phyloP scores from a whole-genome alignment of 2,113 vertebrate genomes.

The Zapornia atra region DNA sequence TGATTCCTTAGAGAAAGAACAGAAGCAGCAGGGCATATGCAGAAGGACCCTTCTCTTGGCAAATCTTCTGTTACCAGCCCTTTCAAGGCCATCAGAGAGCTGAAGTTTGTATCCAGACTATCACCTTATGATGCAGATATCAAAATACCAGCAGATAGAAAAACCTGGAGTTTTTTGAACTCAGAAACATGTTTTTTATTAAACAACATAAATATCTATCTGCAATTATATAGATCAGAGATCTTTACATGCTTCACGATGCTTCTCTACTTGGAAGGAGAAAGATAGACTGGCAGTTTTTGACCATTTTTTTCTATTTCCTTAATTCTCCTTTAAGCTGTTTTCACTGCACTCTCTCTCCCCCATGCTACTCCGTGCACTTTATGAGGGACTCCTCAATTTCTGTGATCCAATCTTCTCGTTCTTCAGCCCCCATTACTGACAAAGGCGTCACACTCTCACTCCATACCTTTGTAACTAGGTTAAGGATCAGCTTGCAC shows the following conservation, averaged over 20 bases:
- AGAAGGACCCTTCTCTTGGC: neutral
- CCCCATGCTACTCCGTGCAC: neutral
- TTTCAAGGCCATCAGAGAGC: neutral
- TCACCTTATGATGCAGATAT: neutral
- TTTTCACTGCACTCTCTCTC: neutral
- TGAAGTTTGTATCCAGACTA: neutral
- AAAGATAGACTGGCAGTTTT: neutral
- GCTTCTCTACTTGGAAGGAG: neutral
- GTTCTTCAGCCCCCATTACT: neutral
- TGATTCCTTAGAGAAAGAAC: conserved; percentile 17
- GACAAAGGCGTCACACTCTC: neutral
- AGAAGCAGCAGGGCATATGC: neutral
- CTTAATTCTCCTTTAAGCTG: neutral
- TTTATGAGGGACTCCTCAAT: neutral
- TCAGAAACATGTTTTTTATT: neutral
- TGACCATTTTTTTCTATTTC: neutral
- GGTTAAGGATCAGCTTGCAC: neutral
- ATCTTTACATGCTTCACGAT: neutral
- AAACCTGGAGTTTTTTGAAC: neutral
- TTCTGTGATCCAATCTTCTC: neutral
- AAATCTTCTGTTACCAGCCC: neutral
- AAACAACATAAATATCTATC: neutral
- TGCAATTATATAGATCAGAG: neutral
- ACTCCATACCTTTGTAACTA: neutral
- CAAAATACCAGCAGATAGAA: neutral